phyloP scores from a whole-genome alignment of 2,888 invertebrate genomes.

The Leucania comma region DNA sequence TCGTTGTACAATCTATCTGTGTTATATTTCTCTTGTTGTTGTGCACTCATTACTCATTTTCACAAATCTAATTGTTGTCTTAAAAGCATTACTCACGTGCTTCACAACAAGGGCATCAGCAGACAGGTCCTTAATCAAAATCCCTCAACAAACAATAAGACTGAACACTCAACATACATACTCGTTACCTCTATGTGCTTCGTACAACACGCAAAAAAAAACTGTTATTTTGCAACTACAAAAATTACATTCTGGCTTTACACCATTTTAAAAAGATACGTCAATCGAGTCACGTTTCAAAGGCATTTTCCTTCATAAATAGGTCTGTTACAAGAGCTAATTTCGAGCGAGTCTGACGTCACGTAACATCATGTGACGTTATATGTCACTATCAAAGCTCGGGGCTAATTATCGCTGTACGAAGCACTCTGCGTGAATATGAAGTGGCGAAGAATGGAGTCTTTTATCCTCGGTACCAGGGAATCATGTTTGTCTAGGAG shows the following conservation, averaged over 20 bases:
- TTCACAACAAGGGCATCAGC: background rate
- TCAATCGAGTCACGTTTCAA: slow-evolving; percentile 32
- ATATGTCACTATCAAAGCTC: slow-evolving; percentile 61
- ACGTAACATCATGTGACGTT: slow-evolving; percentile 42
- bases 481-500: slow-evolving; percentile 48
- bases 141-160: background rate
- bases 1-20: background rate
- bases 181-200: background rate
- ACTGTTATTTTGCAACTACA: slow-evolving; percentile 4
- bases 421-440: slow-evolving; percentile 60
- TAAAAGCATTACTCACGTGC: slow-evolving; percentile 3
- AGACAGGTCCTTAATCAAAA: slow-evolving; percentile 30
- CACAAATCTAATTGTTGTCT: slow-evolving; percentile 3
- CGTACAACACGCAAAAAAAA: background rate
- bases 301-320: slow-evolving; percentile 44
- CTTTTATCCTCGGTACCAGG: slow-evolving; percentile 56
- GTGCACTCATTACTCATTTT: slow-evolving; percentile 23
- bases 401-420: slow-evolving; percentile 62
- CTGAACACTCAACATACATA: background rate
- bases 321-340: slow-evolving; percentile 54
- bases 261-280: slow-evolving; percentile 23
- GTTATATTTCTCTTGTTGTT: background rate
- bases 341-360: slow-evolving; percentile 47
- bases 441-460: slow-evolving; percentile 60
- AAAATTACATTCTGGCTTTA: slow-evolving; percentile 10